phyloP scores from a whole-genome alignment of 2,113 vertebrate species.

The Odontophorus gujanensis region DNA sequence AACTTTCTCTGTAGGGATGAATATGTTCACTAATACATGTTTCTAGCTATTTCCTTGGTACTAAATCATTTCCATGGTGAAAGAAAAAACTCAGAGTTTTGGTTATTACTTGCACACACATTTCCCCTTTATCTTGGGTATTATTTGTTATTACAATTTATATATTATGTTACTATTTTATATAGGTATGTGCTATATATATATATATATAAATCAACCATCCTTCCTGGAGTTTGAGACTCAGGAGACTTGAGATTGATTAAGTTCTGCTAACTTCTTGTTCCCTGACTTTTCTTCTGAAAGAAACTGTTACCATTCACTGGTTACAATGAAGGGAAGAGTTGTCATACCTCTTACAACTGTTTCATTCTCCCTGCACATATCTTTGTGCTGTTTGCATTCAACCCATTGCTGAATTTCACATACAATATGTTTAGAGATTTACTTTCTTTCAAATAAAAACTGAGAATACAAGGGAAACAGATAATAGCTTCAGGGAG shows the following conservation, averaged over 20 bases:
- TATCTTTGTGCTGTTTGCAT: neutral
- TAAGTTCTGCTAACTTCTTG: neutral
- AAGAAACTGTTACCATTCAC: neutral
- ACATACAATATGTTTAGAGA: neutral
- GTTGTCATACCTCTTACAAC: neutral
- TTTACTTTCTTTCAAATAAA: constrained; percentile 26
- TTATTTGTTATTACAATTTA: neutral
- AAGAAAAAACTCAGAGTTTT: neutral
- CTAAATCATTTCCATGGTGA: neutral
- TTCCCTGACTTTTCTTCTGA: neutral
- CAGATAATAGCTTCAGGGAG: neutral
- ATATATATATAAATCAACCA: too few relatives aligned
- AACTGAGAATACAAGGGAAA: constrained; percentile 11
- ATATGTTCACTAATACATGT: neutral
- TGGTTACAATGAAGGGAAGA: rapidly evolving
- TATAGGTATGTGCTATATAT: neutral
- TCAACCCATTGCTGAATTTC: neutral
- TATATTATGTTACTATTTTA: neutral
- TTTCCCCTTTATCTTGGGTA: neutral
- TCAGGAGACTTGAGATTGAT: neutral
- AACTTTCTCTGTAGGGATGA: constrained; percentile 1
- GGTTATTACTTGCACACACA: neutral
- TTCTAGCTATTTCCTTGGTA: neutral
- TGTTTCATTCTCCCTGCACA: neutral
- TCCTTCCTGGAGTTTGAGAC: neutral